phyloP scores from a whole-genome alignment of 2,797 vertebrate genomes.

The Chloroceryle amazona region DNA sequence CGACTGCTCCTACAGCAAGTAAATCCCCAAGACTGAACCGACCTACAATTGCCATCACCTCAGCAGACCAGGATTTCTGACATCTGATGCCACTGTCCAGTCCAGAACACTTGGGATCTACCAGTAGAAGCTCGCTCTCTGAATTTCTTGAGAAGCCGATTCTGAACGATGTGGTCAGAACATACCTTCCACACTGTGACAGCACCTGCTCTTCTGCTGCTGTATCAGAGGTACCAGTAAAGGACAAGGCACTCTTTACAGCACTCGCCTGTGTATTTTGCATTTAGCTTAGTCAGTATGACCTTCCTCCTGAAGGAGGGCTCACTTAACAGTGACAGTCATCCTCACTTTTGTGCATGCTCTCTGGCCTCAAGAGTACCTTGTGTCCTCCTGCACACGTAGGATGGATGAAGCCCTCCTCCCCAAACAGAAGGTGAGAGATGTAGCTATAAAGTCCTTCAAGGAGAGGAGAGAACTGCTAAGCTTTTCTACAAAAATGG shows the following conservation, averaged over 20 bases:
- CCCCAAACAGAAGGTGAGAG: not conserved
- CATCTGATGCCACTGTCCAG: rapidly evolving
- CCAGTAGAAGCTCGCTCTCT: not conserved
- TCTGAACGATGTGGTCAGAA: rapidly evolving
- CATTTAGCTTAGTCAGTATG: not conserved
- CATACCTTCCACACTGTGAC: rapidly evolving
- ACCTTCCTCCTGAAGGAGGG: not conserved
- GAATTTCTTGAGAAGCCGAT: not conserved
- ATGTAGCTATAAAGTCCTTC: not conserved
- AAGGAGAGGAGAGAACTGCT: not conserved
- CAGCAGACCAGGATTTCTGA: not conserved
- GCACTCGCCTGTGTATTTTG: not conserved
- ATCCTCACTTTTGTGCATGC: not conserved
- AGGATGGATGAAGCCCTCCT: not conserved
- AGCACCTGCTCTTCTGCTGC: not conserved
- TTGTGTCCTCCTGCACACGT: rapidly evolving
- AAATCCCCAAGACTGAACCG: not conserved
- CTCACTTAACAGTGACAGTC: rapidly evolving
- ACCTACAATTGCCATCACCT: not conserved
- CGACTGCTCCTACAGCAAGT: not conserved
- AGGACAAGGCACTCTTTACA: not conserved
- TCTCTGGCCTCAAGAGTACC: not conserved
- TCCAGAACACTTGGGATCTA: not conserved
- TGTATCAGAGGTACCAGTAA: not conserved
- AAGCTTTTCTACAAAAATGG: not conserved